A percentile compares a stretch with the other conserved stretches of the same genome.
Conservation (phyloP, 1,140 invertebrate genomes). For the Drosophila arawakana region DNA sequence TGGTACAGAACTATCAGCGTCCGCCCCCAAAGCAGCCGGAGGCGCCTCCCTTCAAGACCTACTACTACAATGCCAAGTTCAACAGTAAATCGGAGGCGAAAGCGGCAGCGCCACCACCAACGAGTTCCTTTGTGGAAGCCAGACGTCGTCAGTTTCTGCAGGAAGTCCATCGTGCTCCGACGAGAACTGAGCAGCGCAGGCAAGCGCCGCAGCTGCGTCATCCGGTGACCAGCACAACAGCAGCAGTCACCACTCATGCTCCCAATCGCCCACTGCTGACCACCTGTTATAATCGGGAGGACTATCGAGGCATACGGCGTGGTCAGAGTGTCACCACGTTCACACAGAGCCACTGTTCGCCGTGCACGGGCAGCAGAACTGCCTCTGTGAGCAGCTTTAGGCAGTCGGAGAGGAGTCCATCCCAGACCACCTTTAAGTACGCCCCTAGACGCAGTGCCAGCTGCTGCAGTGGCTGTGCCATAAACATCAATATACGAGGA, state of each 20-base stretch:
- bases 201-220: conserved; percentile 12
- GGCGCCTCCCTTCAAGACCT: conserved; percentile 60
- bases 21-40: conserved; percentile 4
- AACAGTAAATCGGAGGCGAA: background rate
- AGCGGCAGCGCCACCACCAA: background rate
- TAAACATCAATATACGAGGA: conserved; percentile 69
- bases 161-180: conserved; percentile 26
- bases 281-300: conserved; percentile 40
- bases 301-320: conserved; percentile 27
- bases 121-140: conserved; percentile 36
- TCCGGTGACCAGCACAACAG: background rate
- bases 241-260: conserved; percentile 16
- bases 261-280: conserved; percentile 32
- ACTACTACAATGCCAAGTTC: conserved; percentile 68
- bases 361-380: background rate
- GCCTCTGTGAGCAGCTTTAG: conserved; percentile 11
- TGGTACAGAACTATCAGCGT: conserved; percentile 49
- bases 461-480: conserved; percentile 58
- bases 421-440: conserved; percentile 18
- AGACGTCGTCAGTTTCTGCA: conserved; percentile 49
- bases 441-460: conserved; percentile 30
- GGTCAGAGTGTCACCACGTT: conserved; percentile 36
- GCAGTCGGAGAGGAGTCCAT: background rate
- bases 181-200: background rate
- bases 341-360: background rate